phyloP scores from a whole-genome alignment of 2,888 invertebrate genomes.

The Glomeris marginata region DNA sequence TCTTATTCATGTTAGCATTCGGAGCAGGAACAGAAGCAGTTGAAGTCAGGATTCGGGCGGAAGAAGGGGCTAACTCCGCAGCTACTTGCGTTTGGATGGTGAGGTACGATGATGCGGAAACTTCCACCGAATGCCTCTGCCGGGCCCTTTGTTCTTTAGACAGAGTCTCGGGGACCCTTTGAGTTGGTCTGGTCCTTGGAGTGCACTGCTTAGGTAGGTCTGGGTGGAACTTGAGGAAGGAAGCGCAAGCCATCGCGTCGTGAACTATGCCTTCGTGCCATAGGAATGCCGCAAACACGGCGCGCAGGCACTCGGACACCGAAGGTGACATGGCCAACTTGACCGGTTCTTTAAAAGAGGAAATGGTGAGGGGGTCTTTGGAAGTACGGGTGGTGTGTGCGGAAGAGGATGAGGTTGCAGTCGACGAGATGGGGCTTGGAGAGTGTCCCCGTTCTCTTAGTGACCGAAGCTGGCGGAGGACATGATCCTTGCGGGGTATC shows the following conservation, averaged over 20 bases:
- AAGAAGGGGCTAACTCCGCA: slow-evolving; percentile 59
- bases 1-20: slow-evolving; percentile 60
- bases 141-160: slow-evolving; percentile 33
- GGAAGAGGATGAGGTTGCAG: slow-evolving; percentile 20
- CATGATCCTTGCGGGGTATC: slow-evolving; percentile 37
- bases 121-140: slow-evolving; percentile 79
- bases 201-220: slow-evolving; percentile 58
- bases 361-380: slow-evolving; percentile 25
- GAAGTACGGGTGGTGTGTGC: not conserved
- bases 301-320: slow-evolving; percentile 79
- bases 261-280: slow-evolving; percentile 98
- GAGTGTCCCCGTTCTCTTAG: slow-evolving; percentile 31
- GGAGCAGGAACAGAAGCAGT: slow-evolving; percentile 38
- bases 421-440: slow-evolving; percentile 23
- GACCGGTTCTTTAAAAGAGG: slow-evolving; percentile 29
- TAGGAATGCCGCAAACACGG: slow-evolving; percentile 86
- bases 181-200: slow-evolving; percentile 29
- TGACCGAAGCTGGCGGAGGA: slow-evolving; percentile 29
- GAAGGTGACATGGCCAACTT: slow-evolving; percentile 82
- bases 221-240: slow-evolving; percentile 87
- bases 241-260: slow-evolving; percentile 95
- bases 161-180: slow-evolving; percentile 23
- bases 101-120: slow-evolving; percentile 28
- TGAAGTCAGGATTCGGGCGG: slow-evolving; percentile 40
- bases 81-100: slow-evolving; percentile 27